Evolutionary conservation across 2,888 invertebrate species (phyloP).

Genomic region (Yponomeuta evonymella): DNA sequence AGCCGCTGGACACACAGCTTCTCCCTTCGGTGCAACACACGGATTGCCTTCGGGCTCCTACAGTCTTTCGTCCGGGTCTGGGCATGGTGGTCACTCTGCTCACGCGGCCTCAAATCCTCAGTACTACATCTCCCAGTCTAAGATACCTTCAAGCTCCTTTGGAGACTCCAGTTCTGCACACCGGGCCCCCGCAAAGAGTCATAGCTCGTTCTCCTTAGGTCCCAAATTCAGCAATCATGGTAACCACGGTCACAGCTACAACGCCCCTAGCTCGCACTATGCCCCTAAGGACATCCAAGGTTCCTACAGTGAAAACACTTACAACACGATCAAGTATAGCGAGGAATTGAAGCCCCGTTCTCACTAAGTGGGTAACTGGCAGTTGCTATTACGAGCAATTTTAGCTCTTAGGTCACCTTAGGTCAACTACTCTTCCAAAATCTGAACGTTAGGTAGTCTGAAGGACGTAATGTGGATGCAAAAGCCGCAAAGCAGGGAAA

Average conservation of each 20-base stretch:
- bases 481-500: slow-evolving; percentile 28
- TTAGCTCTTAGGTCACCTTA: neutral
- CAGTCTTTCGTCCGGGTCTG: slow-evolving; percentile 33
- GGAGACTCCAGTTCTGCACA: slow-evolving; percentile 52
- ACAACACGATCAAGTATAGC: slow-evolving; percentile 72
- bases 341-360: slow-evolving; percentile 59
- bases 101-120: slow-evolving; percentile 51
- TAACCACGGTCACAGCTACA: slow-evolving; percentile 31
- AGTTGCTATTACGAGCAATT: slow-evolving; percentile 11
- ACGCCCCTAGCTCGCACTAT: slow-evolving; percentile 42
- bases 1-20: slow-evolving; percentile 42
- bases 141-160: slow-evolving; percentile 44
- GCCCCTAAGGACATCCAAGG: slow-evolving; percentile 52
- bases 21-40: slow-evolving; percentile 52
- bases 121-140: slow-evolving; percentile 50
- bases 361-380: slow-evolving; percentile 33
- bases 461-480: slow-evolving; percentile 7
- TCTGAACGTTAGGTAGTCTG: neutral
- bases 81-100: slow-evolving; percentile 9
- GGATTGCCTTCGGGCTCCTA: slow-evolving; percentile 49
- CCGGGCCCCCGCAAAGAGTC: slow-evolving; percentile 45
- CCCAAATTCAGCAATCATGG: slow-evolving; percentile 56
- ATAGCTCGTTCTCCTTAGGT: slow-evolving; percentile 47
- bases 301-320: slow-evolving; percentile 58
- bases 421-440: neutral